phyloP scores from a whole-genome alignment of 1,140 invertebrate species.

The Drosophila lini region DNA sequence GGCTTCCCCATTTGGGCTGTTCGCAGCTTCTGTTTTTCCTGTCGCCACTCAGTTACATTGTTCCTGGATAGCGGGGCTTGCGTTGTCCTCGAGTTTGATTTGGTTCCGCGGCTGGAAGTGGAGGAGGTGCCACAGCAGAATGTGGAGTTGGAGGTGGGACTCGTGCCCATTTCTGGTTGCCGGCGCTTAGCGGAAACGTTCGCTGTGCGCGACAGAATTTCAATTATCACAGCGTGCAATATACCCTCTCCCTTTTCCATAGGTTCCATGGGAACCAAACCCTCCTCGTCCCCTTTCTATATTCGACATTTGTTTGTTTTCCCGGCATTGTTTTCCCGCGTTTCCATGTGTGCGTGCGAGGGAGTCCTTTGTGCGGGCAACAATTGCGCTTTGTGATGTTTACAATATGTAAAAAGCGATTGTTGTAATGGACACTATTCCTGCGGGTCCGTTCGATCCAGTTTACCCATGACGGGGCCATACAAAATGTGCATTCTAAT shows the following conservation, averaged over 20 bases:
- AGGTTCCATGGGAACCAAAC: background rate
- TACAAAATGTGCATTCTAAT: conserved; percentile 49
- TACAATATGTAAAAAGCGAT: conserved; percentile 70
- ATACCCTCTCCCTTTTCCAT: background rate
- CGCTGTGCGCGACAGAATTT: conserved; percentile 60
- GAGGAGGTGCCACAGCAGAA: background rate
- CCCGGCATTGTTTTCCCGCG: conserved; percentile 44
- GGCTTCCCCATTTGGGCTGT: conserved; percentile 42
- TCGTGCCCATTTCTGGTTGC: conserved; percentile 65
- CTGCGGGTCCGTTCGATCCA: conserved; percentile 51
- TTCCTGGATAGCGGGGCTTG: conserved; percentile 22
- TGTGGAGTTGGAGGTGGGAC: conserved; percentile 5
- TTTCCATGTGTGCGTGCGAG: conserved; percentile 29
- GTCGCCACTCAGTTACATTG: conserved; percentile 59
- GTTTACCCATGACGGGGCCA: conserved; percentile 1
- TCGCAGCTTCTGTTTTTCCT: conserved; percentile 36
- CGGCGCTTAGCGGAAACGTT: conserved; percentile 68
- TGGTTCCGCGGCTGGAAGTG: conserved; percentile 23
- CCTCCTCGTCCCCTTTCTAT: background rate
- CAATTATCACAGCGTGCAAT: conserved; percentile 57
- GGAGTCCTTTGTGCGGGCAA: conserved; percentile 51
- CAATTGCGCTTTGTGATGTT: conserved; percentile 68
- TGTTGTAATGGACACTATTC: conserved; percentile 33
- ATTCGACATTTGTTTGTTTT: conserved; percentile 41
- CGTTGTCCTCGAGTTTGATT: conserved; percentile 67